Evolutionary conservation across 1,140 invertebrate species (phyloP).

Genomic region (Zaprionus tsacasi): DNA sequence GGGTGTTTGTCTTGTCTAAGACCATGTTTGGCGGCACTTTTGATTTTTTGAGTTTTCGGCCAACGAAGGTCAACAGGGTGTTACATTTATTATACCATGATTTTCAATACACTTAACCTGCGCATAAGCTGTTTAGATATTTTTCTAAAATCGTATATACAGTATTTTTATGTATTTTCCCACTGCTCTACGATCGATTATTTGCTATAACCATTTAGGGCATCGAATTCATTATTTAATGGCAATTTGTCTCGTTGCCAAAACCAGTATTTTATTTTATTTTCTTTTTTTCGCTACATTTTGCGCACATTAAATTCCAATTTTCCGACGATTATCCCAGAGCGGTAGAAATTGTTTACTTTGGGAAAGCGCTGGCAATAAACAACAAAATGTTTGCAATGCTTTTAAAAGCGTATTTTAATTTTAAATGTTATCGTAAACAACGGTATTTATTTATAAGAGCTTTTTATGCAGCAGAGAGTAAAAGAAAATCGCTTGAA

Average conservation of each 20-base stretch:
- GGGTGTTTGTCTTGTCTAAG: slow-evolving; percentile 58
- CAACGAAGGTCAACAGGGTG: slow-evolving; percentile 20
- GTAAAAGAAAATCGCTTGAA: slow-evolving; percentile 44
- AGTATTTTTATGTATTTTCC: not conserved
- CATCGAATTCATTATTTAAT: slow-evolving; percentile 10
- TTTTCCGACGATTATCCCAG: slow-evolving; percentile 52
- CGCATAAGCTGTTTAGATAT: not conserved
- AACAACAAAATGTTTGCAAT: slow-evolving; percentile 50
- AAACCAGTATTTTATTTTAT: not conserved
- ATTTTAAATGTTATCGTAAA: slow-evolving; percentile 73
- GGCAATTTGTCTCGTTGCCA: slow-evolving; percentile 28
- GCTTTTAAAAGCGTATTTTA: slow-evolving; percentile 63
- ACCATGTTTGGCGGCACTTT: slow-evolving; percentile 37
- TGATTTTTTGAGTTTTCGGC: not conserved
- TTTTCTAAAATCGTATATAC: too few relatives aligned
- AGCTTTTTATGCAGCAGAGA: slow-evolving; percentile 51
- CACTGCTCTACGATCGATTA: not conserved
- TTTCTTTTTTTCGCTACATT: slow-evolving; percentile 12
- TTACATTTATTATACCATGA: slow-evolving; percentile 8
- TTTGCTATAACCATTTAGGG: slow-evolving; percentile 1
- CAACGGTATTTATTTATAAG: slow-evolving; percentile 58
- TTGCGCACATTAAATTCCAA: slow-evolving; percentile 60
- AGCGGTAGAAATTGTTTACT: slow-evolving; percentile 51
- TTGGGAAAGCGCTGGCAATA: slow-evolving; percentile 67
- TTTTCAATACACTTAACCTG: not conserved